Evolutionary conservation across 2,797 vertebrate species (phyloP), one percentile per base, ranked within the genome.

Genomic region (Antrozous pallidus): DNA sequence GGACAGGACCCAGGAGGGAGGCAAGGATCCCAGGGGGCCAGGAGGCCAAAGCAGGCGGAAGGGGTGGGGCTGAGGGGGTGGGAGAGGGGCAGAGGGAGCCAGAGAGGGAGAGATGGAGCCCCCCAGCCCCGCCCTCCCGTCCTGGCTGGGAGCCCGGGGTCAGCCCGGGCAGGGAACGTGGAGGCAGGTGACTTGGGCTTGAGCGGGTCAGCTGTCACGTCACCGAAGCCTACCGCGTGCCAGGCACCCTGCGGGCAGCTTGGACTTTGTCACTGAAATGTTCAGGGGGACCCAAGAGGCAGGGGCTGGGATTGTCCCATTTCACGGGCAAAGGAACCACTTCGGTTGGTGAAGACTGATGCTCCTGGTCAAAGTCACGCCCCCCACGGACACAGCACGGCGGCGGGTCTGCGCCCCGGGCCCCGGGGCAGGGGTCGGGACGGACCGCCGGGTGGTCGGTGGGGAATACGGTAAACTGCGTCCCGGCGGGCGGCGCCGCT

Each of bases 291-390:
- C 70, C 77, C 2, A 9, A 22, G 87, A 18, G 40, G 33, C 79
- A 20, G 20, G 8, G 12, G 9, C 74, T 24, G 1, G 4, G 7
- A 7, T 38, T 1, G 11, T 36, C 49, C 69, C 79, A 11, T 14
- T 24, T n/a, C 56, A 14, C 77, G 63, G 80, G 49, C 42, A 33
- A 33, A 79, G 51, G 31, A 45, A 20, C 91, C 8, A 7, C 6
- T 1, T 31, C 10, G 3, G 31, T 5, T 2, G 0, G 4, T 7
- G 70, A 20, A 33, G 74, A 63, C 9, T 22, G 5, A 2, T 56
- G 0, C 0, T n/a, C 22, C 56, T 22, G 63, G 28, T 81, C 26
- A 31, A 54, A 51, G 45, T 26, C 2, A 28, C 0, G 0, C 20
- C 0, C 18, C 26, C 38, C 33, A 11, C 0, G 22, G 51, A 36